phyloP scores from a whole-genome alignment of 2,113 vertebrate species.

The Centropristis striata region DNA sequence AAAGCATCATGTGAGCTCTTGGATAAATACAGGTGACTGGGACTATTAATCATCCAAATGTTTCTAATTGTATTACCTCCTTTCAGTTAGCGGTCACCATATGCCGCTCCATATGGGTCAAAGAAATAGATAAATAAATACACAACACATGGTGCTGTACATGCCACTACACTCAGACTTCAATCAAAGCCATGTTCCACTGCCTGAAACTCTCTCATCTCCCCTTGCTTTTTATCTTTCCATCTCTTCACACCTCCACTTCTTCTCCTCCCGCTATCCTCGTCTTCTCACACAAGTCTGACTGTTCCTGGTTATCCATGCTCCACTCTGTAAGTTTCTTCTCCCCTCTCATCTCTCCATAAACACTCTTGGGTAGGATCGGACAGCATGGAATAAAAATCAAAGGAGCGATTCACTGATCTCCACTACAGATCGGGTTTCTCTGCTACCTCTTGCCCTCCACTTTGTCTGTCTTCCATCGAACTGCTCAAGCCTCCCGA shows the following conservation, averaged over 20 bases:
- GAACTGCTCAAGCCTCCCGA: conserved; percentile 9
- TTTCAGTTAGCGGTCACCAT: conserved; percentile 28
- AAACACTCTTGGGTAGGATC: conserved; percentile 24
- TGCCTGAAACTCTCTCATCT: neutral
- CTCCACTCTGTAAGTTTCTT: neutral
- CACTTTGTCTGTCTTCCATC: conserved; percentile 17
- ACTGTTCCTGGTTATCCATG: neutral
- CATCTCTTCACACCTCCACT: conserved; percentile 13
- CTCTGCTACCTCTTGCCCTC: conserved; percentile 11
- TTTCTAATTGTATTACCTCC: conserved; percentile 27
- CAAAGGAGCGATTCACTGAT: conserved; percentile 35
- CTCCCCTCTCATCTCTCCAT: conserved; percentile 37
- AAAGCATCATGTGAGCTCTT: neutral
- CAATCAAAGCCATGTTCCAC: conserved; percentile 1
- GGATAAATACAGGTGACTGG: conserved; percentile 38
- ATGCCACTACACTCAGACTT: conserved; percentile 15
- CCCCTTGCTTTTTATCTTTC: neutral
- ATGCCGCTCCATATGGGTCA: conserved; percentile 52
- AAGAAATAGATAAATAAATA: conserved; percentile 22
- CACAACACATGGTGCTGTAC: conserved; percentile 24
- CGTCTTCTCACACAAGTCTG: conserved; percentile 6
- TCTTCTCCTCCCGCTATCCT: neutral
- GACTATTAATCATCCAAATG: conserved; percentile 38
- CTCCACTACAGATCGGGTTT: conserved; percentile 6
- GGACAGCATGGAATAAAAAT: conserved; percentile 28